Evolutionary conservation across 2,888 invertebrate species (phyloP), one percentile per base, ranked within the genome.

Genomic region (Argyra leucocephala): DNA sequence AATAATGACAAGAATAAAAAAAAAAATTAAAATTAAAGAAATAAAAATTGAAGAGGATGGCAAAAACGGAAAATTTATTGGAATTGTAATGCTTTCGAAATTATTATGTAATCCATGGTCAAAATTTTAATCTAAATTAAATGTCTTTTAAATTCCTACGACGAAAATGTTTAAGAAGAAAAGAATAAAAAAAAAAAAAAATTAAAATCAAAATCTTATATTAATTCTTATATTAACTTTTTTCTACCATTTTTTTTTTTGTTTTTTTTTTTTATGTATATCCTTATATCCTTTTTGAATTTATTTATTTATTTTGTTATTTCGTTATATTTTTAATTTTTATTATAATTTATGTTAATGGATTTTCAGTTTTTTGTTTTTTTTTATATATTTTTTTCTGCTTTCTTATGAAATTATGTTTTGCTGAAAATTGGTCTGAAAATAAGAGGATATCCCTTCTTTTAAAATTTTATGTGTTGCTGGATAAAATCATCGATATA

Each of bases 111-210:
- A 48, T 37, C 37, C 37, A 37, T 48, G 48, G 48, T 48, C 48
- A 48, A 48, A 48, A 48, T 48, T 48, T 48, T 48, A 48, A 48
- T 48, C 48, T 48, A 48, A 48, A 48, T 48, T 48, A 48, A 48
- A 48, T 48, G 48, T 18, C 48, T 48, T 48, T 48, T 48, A 48
- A 48, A 48, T 48, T 48, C 31, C 31, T 31, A 31, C 10, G 31
- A 31, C 31, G 12, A 3, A 31, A 31, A 31, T 26, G 9, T 9
- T 6, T 4, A 6, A 26, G 26, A 26, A 26, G 4, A 26, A 26
- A 26, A 26, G 7, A 26, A 26, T 6, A 26, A 26, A 26, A 31
- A 31, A 3, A 31, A 31, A 31, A 10, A 31, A 12, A 31, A 26
- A 9, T 6, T 6, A 9, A 26, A 31, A 31, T 4, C 31, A 31